These are phyloP conservation scores for Rhabditoides inermis DNA, from an alignment of 2,888 invertebrate species.

Conservation along the genomic window DNA sequence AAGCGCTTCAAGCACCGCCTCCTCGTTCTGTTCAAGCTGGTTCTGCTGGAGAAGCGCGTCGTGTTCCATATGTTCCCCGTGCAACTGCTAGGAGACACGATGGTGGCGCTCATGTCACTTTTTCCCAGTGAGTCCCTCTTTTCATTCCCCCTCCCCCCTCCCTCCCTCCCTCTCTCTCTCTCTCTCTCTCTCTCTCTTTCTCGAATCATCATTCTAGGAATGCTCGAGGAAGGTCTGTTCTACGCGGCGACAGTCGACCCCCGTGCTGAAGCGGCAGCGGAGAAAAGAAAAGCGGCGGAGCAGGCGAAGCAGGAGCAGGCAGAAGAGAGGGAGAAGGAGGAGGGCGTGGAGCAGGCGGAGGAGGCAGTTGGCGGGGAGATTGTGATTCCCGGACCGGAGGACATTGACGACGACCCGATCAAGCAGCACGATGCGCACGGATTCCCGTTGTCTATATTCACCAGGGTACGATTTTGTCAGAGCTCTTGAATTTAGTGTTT, in stretches of 20 bases:
- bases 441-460: conserved; percentile 77
- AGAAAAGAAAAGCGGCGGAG: conserved; percentile 2
- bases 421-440: conserved; percentile 66
- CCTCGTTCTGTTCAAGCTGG: conserved; percentile 78
- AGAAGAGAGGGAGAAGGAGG: conserved; percentile 13
- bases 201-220: no score
- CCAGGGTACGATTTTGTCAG: conserved; percentile 60
- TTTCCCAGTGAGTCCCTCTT: conserved; percentile 64
- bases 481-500: conserved; percentile 2
- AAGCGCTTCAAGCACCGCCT: conserved; percentile 83
- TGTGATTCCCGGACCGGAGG: not conserved
- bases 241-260: conserved; percentile 16
- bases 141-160: not conserved
- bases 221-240: conserved; percentile 46
- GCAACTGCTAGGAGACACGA: conserved; percentile 73
- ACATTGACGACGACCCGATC: conserved; percentile 12
- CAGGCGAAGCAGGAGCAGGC: conserved; percentile 1
- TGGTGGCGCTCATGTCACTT: conserved; percentile 78
- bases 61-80: conserved; percentile 88
- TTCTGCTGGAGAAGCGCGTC: conserved; percentile 75
- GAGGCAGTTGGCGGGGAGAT: not conserved
- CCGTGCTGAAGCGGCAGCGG: not conserved
- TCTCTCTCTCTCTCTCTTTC: no score
- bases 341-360: conserved; percentile 8
- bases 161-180: no score